Percentiles rank a stretch among this genome's conserved stretches.
Conservation (phyloP, 2,888 invertebrate species). For the Cartodere bifasciata region DNA sequence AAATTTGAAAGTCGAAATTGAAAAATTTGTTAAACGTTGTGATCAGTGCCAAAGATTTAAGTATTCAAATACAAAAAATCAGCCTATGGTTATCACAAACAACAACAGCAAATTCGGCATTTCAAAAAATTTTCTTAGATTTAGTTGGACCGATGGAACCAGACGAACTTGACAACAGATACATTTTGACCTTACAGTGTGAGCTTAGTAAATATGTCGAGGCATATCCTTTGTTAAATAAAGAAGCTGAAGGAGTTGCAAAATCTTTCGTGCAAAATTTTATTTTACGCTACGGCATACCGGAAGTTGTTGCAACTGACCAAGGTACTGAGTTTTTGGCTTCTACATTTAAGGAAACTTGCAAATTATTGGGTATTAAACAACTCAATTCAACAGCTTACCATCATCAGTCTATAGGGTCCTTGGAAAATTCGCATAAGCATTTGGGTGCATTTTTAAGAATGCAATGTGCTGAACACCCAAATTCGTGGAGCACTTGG, state of each 20-base stretch:
- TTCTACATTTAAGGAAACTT: conserved; percentile 11
- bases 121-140: conserved; percentile 8
- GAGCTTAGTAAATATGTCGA: conserved; percentile 6
- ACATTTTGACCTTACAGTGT: conserved; percentile 10
- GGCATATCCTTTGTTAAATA: conserved; percentile 2
- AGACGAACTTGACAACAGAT: conserved; percentile 3
- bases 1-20: conserved; percentile 13
- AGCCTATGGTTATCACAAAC: conserved; percentile 8
- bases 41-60: conserved; percentile 5
- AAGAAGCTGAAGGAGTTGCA: conserved; percentile 5
- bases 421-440: too few relatives aligned
- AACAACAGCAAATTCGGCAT: conserved; percentile 4
- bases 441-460: too few relatives aligned
- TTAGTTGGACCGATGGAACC: conserved; percentile 5
- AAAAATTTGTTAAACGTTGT: conserved; percentile 15
- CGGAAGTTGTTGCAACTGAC: conserved; percentile 11
- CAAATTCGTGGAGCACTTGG: too few relatives aligned
- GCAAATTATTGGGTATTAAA: conserved; percentile 14
- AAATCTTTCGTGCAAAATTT: conserved; percentile 9
- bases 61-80: background rate
- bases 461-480: too few relatives aligned
- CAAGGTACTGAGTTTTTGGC: conserved; percentile 14
- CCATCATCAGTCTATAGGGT: too few relatives aligned
- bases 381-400: too few relatives aligned
- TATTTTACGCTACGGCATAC: conserved; percentile 8